Evolutionary conservation across 1,140 invertebrate species (phyloP).

Genomic region (Tetramorium simillimum): DNA sequence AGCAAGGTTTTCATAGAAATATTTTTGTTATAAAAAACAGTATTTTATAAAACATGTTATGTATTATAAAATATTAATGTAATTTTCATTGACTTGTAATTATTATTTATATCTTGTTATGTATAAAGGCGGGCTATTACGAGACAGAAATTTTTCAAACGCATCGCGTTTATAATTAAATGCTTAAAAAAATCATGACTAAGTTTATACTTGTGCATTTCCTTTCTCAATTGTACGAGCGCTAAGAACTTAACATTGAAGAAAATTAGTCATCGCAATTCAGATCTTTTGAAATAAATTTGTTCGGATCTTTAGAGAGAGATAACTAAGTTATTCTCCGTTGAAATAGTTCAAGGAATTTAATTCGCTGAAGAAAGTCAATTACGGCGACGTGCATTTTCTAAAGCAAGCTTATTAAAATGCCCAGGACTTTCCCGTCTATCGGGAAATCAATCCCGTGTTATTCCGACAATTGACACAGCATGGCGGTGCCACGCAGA

Average conservation of each 20-base stretch:
- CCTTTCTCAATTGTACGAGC: background rate
- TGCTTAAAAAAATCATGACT: background rate
- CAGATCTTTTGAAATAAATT: background rate
- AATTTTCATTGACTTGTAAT: background rate
- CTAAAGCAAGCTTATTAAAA: background rate
- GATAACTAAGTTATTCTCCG: background rate
- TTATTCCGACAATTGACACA: slow-evolving; percentile 91
- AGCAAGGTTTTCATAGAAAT: background rate
- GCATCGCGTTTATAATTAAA: background rate
- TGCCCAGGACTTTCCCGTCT: background rate
- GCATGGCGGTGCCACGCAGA: slow-evolving; percentile 93
- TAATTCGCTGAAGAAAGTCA: background rate
- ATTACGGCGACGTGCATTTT: background rate
- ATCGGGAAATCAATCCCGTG: background rate
- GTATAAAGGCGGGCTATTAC: too few species aligned
- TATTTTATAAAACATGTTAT: background rate
- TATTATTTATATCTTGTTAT: background rate
- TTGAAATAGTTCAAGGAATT: background rate
- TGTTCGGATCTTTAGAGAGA: background rate
- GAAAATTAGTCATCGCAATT: background rate
- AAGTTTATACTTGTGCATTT: background rate
- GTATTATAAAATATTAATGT: background rate
- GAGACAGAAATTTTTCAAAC: background rate
- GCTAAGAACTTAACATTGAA: background rate
- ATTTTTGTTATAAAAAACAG: background rate